phyloP scores from a whole-genome alignment of 2,888 invertebrate genomes.

The Rhingia campestris region DNA sequence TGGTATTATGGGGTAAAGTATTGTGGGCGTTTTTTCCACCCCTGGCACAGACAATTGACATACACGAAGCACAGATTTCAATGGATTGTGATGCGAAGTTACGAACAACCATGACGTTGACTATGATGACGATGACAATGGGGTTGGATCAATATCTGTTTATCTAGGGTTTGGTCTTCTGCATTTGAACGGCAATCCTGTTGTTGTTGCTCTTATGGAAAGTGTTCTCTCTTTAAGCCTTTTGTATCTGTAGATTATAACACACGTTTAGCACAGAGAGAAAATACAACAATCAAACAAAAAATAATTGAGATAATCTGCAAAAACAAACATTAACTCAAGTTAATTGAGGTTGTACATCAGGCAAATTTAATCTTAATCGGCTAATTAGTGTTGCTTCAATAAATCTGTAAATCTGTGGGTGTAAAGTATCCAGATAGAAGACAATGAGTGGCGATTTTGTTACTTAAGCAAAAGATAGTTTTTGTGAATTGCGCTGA shows the following conservation, averaged over 20 bases:
- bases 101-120: slow-evolving; percentile 16
- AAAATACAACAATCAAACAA: slow-evolving; percentile 9
- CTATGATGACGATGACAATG: slow-evolving; percentile 35
- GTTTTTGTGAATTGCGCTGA: slow-evolving; percentile 61
- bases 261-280: slow-evolving; percentile 17
- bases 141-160: slow-evolving; percentile 72
- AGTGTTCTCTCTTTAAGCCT: slow-evolving; percentile 53
- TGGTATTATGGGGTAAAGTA: slow-evolving; percentile 52
- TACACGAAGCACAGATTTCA: slow-evolving; percentile 43
- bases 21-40: slow-evolving; percentile 69
- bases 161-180: slow-evolving; percentile 71
- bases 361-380: slow-evolving; percentile 70
- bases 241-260: slow-evolving; percentile 42
- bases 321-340: slow-evolving; percentile 66
- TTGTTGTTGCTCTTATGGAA: slow-evolving; percentile 58
- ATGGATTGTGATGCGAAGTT: slow-evolving; percentile 39
- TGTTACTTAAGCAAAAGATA: slow-evolving; percentile 50
- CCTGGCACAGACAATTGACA: slow-evolving; percentile 54
- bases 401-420: slow-evolving; percentile 54
- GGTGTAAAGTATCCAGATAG: slow-evolving; percentile 36
- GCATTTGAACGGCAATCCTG: slow-evolving; percentile 69
- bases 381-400: slow-evolving; percentile 69
- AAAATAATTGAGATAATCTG: slow-evolving; percentile 59
- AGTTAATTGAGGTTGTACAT: slow-evolving; percentile 71
- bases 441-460: slow-evolving; percentile 33